Evolutionary conservation across 2,888 invertebrate species (phyloP).

Genomic region (Pandemis heparana): DNA sequence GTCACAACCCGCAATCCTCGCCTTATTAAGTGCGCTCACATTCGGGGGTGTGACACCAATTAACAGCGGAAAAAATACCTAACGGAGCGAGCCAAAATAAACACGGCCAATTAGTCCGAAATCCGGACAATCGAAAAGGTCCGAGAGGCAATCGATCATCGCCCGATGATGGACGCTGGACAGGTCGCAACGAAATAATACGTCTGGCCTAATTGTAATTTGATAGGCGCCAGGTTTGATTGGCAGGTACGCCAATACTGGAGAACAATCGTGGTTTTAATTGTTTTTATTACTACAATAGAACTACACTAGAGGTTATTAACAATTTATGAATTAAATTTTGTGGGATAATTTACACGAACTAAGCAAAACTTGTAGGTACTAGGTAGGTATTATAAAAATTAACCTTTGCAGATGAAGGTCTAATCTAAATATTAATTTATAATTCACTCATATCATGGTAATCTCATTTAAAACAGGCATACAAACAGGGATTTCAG

Average conservation of each 20-base stretch:
- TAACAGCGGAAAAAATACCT: constrained; percentile 35
- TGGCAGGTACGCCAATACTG: constrained; percentile 29
- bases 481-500: too few relatives aligned
- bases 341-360: too few relatives aligned
- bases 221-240: constrained; percentile 38
- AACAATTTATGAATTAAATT: too few relatives aligned
- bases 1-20: constrained; percentile 1
- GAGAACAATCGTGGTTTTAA: neutral
- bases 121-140: constrained; percentile 47
- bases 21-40: constrained; percentile 22
- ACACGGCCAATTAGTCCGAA: constrained; percentile 53
- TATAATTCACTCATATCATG: too few relatives aligned
- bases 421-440: too few relatives aligned
- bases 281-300: neutral
- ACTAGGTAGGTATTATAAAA: too few relatives aligned
- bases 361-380: too few relatives aligned
- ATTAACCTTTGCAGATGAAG: too few relatives aligned
- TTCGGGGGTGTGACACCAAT: constrained; percentile 31
- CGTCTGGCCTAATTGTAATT: constrained; percentile 39
- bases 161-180: constrained; percentile 16
- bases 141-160: constrained; percentile 43
- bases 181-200: constrained; percentile 35
- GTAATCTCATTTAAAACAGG: too few relatives aligned
- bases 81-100: constrained; percentile 37
- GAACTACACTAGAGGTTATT: neutral